Base-by-base conservation (phyloP, 1,140 invertebrate genomes). In the Heliothis subflexa region DNA sequence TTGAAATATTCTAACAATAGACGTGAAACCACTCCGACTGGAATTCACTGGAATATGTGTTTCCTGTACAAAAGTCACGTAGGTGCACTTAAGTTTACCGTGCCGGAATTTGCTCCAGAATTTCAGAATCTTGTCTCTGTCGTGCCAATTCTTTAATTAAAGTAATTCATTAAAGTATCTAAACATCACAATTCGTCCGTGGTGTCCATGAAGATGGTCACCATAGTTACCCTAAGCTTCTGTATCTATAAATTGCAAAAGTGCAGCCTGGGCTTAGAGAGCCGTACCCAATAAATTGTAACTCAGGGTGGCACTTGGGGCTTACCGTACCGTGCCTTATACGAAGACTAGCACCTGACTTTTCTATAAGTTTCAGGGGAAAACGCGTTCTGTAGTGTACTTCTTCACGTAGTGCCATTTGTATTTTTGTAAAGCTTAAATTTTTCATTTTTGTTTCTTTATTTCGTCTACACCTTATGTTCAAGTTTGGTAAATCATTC, bases 221-320 rank as follows among this genome's bases (percentile, higher is more conserved):
- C 55, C 55, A 1, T 13, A 57, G 21, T 57, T 13, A 12, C 11
- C 18, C 2, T 4, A 11, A 18, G 9, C 21, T 25, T 28, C 55
- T 11, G 55, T 21, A 12, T 28, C 55, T 59, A 59, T 59, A 28
- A 59, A 59, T 28, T 28, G 21, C 55, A 59, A 59, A 28, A 59
- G 21, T 25, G 55, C 55, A 59, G 55, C 21, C 14, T 13, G 55
- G 16, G 21, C 55, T 59, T 59, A 18, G 33, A 18, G 55, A 59
- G 11, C 21, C 21, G 55, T 55, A 28, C 12, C 55, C 21, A 59
- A 59, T 59, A 59, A 59, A 59, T 59, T 25, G 55, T 57, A 25
- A 28, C 33, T 59, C 21, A 13, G 55, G 21, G 12, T 59, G 21
- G 55, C 11, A 59, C 55, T 25, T n/a, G 11, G 55, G 21, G 21